phyloP scores from a whole-genome alignment of 2,888 invertebrate species.

The Thysanoteuthis rhombus region DNA sequence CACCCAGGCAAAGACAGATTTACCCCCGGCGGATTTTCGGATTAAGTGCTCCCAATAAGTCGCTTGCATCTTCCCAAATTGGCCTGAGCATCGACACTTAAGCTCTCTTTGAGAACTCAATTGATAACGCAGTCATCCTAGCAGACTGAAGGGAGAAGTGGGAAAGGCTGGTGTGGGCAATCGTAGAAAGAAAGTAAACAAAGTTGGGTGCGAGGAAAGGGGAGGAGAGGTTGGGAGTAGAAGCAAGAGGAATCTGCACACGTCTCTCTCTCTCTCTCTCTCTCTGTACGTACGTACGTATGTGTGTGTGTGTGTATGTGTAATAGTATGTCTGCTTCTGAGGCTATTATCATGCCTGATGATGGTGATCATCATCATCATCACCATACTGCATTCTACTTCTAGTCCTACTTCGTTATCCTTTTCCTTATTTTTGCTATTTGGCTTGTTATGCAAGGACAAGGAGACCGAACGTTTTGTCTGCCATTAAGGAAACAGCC shows the following conservation, averaged over 20 bases:
- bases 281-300: no score
- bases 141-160: neutral
- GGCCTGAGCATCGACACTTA: slow-evolving; percentile 26
- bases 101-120: slow-evolving; percentile 28
- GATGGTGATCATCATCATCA: neutral
- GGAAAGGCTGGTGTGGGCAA: neutral
- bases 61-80: slow-evolving; percentile 27
- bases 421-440: no score
- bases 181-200: neutral
- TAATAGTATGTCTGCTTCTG: neutral
- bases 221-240: neutral
- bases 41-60: slow-evolving; percentile 28
- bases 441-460: no score
- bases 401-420: no score
- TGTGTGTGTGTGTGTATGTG: no score
- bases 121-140: slow-evolving; percentile 1
- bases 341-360: neutral
- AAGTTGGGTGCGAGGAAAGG: neutral
- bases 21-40: slow-evolving; percentile 28
- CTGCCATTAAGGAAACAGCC: no score
- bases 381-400: no score
- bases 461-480: no score
- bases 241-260: no score
- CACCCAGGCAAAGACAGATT: neutral
- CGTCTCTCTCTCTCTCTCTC: no score